phyloP scores from a whole-genome alignment of 2,113 vertebrate species.

The Paratilapia polleni region DNA sequence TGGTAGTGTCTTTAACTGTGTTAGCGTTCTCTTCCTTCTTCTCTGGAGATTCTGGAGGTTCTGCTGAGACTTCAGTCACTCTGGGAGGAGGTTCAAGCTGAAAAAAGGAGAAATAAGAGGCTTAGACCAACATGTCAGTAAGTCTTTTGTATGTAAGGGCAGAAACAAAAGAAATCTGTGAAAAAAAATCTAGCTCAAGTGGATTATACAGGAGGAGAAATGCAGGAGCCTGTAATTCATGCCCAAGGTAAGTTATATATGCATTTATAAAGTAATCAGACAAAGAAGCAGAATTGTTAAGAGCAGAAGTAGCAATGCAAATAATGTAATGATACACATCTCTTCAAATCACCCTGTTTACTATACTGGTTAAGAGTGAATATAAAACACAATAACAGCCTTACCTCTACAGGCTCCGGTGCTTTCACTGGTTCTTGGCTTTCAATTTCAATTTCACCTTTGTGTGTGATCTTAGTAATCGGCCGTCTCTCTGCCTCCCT shows the following conservation, averaged over 20 bases:
- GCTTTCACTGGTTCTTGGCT: constrained; percentile 92
- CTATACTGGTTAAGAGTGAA: not conserved
- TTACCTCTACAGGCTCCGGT: constrained; percentile 85
- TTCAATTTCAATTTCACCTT: constrained; percentile 99
- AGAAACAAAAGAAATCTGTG: not conserved
- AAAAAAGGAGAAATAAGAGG: not conserved
- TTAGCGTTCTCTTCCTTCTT: constrained; percentile 75
- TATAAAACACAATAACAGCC: not conserved
- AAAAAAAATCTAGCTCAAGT: not conserved
- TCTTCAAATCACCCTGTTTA: not conserved
- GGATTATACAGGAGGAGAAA: not conserved
- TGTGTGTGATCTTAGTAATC: constrained; percentile 98
- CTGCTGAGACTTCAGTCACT: constrained; percentile 82
- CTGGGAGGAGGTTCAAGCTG: constrained; percentile 82
- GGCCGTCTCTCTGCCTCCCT: constrained; percentile 94
- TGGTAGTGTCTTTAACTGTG: constrained; percentile 88
- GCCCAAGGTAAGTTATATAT: not conserved
- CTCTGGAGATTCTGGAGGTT: constrained; percentile 79
- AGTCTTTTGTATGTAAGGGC: not conserved
- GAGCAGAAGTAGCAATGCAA: not conserved
- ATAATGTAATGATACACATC: not conserved
- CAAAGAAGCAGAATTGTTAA: not conserved
- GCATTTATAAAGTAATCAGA: not conserved
- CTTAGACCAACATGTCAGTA: not conserved
- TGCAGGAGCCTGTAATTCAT: not conserved